Evolutionary conservation across 2,888 invertebrate species (phyloP).

Genomic region (Caenorhabditis sp.): DNA sequence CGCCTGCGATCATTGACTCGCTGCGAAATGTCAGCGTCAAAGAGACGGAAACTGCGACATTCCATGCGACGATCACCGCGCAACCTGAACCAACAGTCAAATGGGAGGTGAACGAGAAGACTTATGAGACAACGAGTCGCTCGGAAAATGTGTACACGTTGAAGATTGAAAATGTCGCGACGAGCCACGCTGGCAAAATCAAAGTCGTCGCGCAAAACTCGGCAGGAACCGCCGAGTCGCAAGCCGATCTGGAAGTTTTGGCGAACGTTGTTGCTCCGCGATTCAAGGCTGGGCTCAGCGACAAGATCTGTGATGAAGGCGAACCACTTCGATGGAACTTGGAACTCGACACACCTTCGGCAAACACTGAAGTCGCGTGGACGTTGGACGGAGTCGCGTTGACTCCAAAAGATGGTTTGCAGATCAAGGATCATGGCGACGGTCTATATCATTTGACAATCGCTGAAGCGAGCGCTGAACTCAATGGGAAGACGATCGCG

Average conservation of each 20-base stretch:
- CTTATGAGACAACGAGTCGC: constrained; percentile 42
- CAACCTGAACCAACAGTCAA: constrained; percentile 65
- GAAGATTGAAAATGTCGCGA: constrained; percentile 37
- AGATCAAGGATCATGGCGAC: constrained; percentile 54
- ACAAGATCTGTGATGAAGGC: constrained; percentile 83
- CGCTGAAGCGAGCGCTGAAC: constrained; percentile 51
- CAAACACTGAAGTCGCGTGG: constrained; percentile 59
- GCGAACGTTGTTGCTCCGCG: constrained; percentile 79
- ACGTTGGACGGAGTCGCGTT: constrained; percentile 58
- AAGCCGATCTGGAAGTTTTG: constrained; percentile 67
- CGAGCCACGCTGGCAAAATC: constrained; percentile 40
- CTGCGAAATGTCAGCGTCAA: constrained; percentile 48
- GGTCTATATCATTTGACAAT: constrained; percentile 77
- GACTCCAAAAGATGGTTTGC: constrained; percentile 34
- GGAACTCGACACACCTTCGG: constrained; percentile 47
- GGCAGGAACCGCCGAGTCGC: constrained; percentile 51
- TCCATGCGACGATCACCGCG: constrained; percentile 54
- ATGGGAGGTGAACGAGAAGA: constrained; percentile 67
- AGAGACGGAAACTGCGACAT: constrained; percentile 55
- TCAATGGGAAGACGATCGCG: constrained; percentile 49
- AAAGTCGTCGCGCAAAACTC: constrained; percentile 60
- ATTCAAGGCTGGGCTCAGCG: constrained; percentile 83
- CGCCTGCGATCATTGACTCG: constrained; percentile 51
- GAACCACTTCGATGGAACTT: constrained; percentile 73
- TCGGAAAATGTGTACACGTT: constrained; percentile 46